phyloP scores from a whole-genome alignment of 2,888 invertebrate species.

The Tinea pellionella region DNA sequence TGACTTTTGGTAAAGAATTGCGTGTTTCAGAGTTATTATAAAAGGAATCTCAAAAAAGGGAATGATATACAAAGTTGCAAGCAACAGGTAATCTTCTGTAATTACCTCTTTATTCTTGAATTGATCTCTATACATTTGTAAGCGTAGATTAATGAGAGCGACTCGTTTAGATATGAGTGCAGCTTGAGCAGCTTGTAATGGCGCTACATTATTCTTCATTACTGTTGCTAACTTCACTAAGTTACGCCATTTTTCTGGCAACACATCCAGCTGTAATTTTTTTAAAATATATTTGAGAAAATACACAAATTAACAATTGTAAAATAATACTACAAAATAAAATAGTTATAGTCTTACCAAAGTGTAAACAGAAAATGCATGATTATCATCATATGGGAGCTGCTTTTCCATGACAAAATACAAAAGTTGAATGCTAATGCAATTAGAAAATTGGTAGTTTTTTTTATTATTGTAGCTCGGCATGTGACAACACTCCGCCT shows the following conservation, averaged over 20 bases:
- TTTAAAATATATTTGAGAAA: not conserved
- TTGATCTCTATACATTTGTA: conserved; percentile 79
- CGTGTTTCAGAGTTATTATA: too few relatives aligned
- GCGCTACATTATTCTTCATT: conserved; percentile 87
- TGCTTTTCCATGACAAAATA: conserved; percentile 14
- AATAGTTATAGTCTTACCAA: conserved; percentile 37
- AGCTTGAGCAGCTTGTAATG: conserved; percentile 89
- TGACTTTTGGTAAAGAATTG: too few relatives aligned
- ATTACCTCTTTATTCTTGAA: conserved; percentile 71
- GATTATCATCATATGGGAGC: conserved; percentile 21
- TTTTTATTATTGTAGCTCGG: too few relatives aligned
- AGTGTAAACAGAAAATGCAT: conserved; percentile 48
- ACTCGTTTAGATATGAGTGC: conserved; percentile 87
- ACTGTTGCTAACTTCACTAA: conserved; percentile 86
- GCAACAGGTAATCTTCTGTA: too few relatives aligned
- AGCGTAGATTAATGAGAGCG: conserved; percentile 81
- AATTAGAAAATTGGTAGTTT: not conserved
- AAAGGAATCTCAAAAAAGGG: too few relatives aligned
- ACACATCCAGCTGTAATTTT: conserved; percentile 68
- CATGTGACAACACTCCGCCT: too few relatives aligned
- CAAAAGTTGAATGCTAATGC: not conserved
- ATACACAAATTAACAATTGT: too few relatives aligned
- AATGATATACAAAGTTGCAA: too few relatives aligned
- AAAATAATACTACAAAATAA: too few relatives aligned
- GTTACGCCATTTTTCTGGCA: conserved; percentile 90